Evolutionary conservation across 2,797 vertebrate genomes (phyloP).

Genomic region (Siniperca undulata): DNA sequence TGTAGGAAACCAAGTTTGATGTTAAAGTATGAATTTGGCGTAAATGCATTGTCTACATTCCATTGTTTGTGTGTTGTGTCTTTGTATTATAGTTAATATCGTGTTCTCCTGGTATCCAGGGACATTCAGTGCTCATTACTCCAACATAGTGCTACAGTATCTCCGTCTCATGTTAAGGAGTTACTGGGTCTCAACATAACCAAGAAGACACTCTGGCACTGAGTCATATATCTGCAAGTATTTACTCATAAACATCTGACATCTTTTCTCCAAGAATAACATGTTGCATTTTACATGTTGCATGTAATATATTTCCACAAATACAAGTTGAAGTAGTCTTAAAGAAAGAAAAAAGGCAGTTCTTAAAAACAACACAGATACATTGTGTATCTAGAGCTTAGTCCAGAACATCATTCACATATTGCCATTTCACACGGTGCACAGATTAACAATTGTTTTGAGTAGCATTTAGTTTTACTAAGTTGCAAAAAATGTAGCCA

Average conservation of each 20-base stretch:
- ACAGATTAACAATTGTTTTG: slow-evolving; percentile 62
- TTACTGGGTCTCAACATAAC: not conserved
- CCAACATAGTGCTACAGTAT: not conserved
- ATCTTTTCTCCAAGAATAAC: slow-evolving; percentile 74
- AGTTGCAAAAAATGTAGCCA: slow-evolving; percentile 56
- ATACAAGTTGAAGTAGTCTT: slow-evolving; percentile 66
- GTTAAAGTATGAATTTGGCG: not conserved
- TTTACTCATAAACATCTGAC: slow-evolving; percentile 82
- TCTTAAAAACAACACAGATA: slow-evolving; percentile 70
- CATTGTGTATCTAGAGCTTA: slow-evolving; percentile 60
- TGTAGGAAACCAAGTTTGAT: not conserved
- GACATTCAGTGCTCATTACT: not conserved
- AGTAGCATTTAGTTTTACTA: slow-evolving; percentile 64
- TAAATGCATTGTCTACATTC: not conserved
- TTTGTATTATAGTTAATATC: not conserved
- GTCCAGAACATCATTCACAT: slow-evolving; percentile 70
- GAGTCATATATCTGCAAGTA: slow-evolving; percentile 68
- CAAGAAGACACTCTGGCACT: slow-evolving; percentile 27
- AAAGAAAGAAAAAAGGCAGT: slow-evolving; percentile 58
- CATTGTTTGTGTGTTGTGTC: not conserved
- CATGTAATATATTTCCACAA: slow-evolving; percentile 79
- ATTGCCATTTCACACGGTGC: slow-evolving; percentile 64
- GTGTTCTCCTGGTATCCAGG: not conserved
- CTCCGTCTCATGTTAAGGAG: not conserved
- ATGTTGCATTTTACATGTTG: slow-evolving; percentile 74